A percentile compares a stretch with the other conserved stretches of the same genome.
These are phyloP conservation scores for Pantherophis alleghaniensis DNA, from an alignment of 2,797 vertebrate genomes.

Conservation along the genomic window DNA sequence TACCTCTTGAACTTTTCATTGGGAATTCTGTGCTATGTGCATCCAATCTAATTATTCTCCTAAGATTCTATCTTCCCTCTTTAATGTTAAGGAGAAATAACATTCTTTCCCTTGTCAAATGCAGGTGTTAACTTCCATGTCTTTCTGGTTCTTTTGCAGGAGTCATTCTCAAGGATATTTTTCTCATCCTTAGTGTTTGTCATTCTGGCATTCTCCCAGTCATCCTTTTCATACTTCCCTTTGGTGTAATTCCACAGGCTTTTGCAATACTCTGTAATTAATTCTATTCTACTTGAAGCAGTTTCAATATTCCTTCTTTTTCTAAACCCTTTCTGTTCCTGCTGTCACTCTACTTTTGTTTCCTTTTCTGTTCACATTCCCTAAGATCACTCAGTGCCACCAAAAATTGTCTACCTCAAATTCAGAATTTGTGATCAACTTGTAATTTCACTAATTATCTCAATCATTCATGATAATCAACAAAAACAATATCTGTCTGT, in stretches of 20 bases:
- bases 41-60: neutral
- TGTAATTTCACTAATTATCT: neutral
- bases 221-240: neutral
- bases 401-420: neutral
- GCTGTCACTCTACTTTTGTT: neutral
- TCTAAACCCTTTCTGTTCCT: neutral
- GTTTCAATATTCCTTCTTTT: neutral
- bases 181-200: neutral
- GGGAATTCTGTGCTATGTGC: neutral
- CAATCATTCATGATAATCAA: neutral
- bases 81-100: neutral
- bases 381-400: neutral
- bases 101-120: neutral
- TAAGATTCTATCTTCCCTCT: neutral
- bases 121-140: neutral
- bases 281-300: neutral
- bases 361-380: neutral
- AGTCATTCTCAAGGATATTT: neutral
- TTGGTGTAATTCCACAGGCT: neutral
- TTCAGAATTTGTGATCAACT: neutral
- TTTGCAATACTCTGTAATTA: slow-evolving; percentile 1
- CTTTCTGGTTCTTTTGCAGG: neutral
- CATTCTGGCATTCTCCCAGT: neutral
- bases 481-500: neutral
- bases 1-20: neutral